These are phyloP conservation scores for Hofmannophila pseudospretella DNA, from an alignment of 2,888 invertebrate species.

Conservation along the genomic window DNA sequence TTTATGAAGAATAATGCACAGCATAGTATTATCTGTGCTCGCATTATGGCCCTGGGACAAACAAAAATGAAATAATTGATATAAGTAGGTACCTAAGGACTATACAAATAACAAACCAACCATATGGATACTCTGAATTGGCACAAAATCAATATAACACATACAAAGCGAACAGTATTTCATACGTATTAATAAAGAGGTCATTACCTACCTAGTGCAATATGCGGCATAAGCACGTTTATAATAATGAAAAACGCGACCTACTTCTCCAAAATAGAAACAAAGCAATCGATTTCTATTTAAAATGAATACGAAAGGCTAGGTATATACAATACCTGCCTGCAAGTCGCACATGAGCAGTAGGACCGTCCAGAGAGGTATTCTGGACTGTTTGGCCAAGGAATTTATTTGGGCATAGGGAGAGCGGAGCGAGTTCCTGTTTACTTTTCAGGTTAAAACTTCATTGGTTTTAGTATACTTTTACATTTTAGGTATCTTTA, in stretches of 20 bases:
- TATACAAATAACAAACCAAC: background rate
- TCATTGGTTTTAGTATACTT: too few species aligned
- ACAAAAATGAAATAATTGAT: too few species aligned
- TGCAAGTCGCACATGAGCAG: slow-evolving; percentile 58
- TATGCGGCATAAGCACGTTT: slow-evolving; percentile 17
- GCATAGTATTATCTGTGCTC: slow-evolving; percentile 7
- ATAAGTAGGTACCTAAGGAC: too few species aligned
- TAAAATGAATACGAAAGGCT: slow-evolving; percentile 40
- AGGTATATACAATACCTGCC: slow-evolving; percentile 26
- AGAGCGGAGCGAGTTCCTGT: background rate
- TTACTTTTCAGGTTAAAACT: background rate
- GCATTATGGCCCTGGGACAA: slow-evolving; percentile 13
- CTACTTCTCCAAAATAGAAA: slow-evolving; percentile 52
- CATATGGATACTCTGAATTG: background rate
- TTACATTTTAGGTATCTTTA: too few species aligned
- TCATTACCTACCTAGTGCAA: slow-evolving; percentile 8
- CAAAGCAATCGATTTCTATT: slow-evolving; percentile 62
- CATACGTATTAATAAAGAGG: background rate
- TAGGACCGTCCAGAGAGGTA: slow-evolving; percentile 12
- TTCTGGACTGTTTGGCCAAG: too few species aligned
- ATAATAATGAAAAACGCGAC: slow-evolving; percentile 25
- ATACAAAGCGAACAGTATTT: background rate
- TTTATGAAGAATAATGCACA: slow-evolving; percentile 9
- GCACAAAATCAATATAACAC: background rate
- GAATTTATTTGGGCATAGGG: background rate